Percentiles rank a stretch among this genome's conserved stretches.
These are phyloP conservation scores for Gorilla gorilla DNA, from an alignment of 2,113 vertebrate genomes.

Conservation along the genomic window DNA sequence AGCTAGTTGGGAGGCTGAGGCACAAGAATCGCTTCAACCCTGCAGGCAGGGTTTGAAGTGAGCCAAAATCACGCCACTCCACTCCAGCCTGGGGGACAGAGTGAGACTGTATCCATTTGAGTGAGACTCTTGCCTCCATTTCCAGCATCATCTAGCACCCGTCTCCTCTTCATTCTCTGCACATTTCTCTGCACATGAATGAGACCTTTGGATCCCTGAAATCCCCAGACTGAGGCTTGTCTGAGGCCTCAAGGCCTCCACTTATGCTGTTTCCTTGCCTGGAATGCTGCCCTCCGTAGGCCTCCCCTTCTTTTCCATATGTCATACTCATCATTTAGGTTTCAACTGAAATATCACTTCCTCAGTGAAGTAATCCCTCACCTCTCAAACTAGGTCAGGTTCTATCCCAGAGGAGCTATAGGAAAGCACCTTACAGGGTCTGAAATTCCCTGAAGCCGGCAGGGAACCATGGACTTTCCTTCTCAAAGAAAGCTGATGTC, in stretches of 20 bases:
- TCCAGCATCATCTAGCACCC: not conserved
- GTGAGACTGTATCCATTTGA: not conserved
- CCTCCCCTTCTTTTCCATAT: not conserved
- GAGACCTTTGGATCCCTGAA: not conserved
- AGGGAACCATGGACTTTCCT: not conserved
- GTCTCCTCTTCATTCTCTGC: not conserved
- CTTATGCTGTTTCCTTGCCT: not conserved
- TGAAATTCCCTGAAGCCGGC: not conserved
- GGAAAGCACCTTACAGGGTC: not conserved
- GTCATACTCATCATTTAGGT: not conserved
- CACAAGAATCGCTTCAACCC: too few species aligned
- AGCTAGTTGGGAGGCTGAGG: too few species aligned
- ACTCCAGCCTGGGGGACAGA: too few species aligned
- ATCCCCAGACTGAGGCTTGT: not conserved
- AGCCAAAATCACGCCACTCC: too few species aligned
- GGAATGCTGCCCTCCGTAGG: not conserved
- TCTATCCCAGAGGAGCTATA: not conserved
- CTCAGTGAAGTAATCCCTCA: not conserved
- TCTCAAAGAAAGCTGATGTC: slow-evolving; percentile 4
- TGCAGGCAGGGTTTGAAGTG: too few species aligned
- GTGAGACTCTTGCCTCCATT: not conserved
- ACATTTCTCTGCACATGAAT: not conserved
- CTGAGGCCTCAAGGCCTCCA: not conserved
- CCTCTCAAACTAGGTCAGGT: slow-evolving; percentile 30
- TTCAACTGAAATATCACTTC: not conserved